Evolutionary conservation across 2,888 invertebrate species (phyloP), one percentile per base, ranked within the genome.

Genomic region (Drosophila acutilabella): DNA sequence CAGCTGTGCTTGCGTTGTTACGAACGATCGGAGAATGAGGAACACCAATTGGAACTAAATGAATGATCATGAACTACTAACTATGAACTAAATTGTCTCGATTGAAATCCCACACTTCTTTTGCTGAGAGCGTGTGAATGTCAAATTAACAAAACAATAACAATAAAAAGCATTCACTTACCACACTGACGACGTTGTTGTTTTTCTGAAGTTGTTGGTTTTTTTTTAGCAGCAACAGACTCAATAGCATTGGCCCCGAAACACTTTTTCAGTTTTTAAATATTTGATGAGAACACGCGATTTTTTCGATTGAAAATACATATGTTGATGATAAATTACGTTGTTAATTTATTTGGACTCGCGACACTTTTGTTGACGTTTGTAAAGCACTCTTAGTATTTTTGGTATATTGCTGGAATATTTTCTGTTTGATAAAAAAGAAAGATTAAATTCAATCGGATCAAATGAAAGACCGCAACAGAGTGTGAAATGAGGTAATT

Each of bases 401-500:
- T 11, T 44, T 14, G 14, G 57, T 74, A 56, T 36, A 67, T 33
- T n/a, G 36, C 61, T 74, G 66, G 18, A 64, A 44, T 48, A 44
- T 60, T 51, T 36, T 50, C 2, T 53, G 23, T 18, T 36, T 20
- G 26, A 26, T 38, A 26, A 56, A 41, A 41, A 18, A 36, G 5
- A 44, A 7, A 56, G n/a, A 16, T 52, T 36, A 61, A 26, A 53
- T 54, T 20, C 30, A 54, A 16, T 52, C 42, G 36, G 52, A 54
- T 56, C 41, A 67, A 64, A 58, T 72, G 42, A 62, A 69, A 69
- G 62, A 8, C 47, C 42, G 30, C 30, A 30, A 33, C 26, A 3
- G 52, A 38, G 78, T 87, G 84, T 84, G 73, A 83, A 83, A 84
- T 83, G 87, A 87, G 83, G 84, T 83, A 83, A 83, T 83, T 87